A percentile compares a stretch with the other conserved stretches of the same genome.
Conservation (phyloP, 2,888 invertebrate species). For the Drosophila meridionalis region DNA sequence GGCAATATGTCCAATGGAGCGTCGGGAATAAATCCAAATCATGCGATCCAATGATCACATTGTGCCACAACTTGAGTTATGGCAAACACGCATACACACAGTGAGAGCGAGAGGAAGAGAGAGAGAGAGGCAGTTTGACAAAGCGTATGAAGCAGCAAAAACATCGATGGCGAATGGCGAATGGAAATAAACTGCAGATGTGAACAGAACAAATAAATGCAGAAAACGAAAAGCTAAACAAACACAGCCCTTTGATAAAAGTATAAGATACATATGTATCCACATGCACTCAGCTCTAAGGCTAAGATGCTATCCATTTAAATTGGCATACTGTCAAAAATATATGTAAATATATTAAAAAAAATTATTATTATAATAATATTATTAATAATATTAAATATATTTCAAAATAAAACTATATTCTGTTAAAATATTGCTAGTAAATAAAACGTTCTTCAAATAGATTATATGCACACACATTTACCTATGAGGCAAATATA, state of each 20-base stretch:
- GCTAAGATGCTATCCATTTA: not conserved
- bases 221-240: slow-evolving; percentile 25
- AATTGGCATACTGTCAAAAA: not conserved
- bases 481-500: not conserved
- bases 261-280: not conserved
- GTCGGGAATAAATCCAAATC: slow-evolving; percentile 79
- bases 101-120: not conserved
- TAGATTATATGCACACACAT: not conserved
- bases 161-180: slow-evolving; percentile 57
- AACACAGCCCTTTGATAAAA: slow-evolving; percentile 29
- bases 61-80: slow-evolving; percentile 78
- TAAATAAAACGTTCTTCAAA: not conserved
- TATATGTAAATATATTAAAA: not conserved
- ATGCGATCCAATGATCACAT: slow-evolving; percentile 81
- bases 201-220: slow-evolving; percentile 59
- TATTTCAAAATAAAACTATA: too few relatives aligned
- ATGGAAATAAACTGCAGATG: slow-evolving; percentile 72
- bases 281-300: not conserved
- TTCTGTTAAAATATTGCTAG: not conserved
- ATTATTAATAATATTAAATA: too few relatives aligned
- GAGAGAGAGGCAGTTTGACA: slow-evolving; percentile 21
- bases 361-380: too few relatives aligned
- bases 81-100: slow-evolving; percentile 38
- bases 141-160: slow-evolving; percentile 58
- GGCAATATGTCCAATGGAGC: slow-evolving; percentile 81